phyloP scores from a whole-genome alignment of 2,113 vertebrate genomes.

The Laterallus jamaicensis region DNA sequence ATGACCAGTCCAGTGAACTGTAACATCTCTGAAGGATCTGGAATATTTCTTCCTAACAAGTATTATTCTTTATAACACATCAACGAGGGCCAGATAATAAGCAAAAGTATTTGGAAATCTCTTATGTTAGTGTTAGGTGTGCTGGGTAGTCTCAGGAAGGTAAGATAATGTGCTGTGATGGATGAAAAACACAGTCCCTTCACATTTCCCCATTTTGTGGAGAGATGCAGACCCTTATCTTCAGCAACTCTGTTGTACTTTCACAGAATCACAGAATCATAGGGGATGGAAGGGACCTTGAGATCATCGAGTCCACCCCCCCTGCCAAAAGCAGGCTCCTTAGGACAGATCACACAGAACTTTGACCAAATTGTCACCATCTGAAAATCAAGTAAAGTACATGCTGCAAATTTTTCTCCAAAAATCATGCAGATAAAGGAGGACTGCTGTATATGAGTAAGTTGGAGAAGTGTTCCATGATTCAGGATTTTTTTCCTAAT shows the following conservation, averaged over 20 bases:
- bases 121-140: background rate
- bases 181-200: background rate
- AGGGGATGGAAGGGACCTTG: too few relatives aligned
- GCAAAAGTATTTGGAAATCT: background rate
- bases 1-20: background rate
- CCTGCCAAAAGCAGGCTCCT: too few relatives aligned
- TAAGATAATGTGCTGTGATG: background rate
- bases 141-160: background rate
- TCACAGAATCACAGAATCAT: too few relatives aligned
- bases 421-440: background rate
- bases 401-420: background rate
- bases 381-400: background rate
- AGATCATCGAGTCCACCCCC: too few relatives aligned
- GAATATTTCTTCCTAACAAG: background rate
- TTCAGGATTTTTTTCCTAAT: background rate
- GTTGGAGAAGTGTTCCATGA: background rate
- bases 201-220: background rate
- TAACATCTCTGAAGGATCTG: background rate
- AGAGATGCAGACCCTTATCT: background rate
- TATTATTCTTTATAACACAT: background rate
- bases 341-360: background rate
- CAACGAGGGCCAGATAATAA: background rate
- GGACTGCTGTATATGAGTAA: background rate
- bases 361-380: background rate
- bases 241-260: background rate